Base-by-base conservation (phyloP, 2,113 vertebrate genomes). In the Xyrauchen texanus region DNA sequence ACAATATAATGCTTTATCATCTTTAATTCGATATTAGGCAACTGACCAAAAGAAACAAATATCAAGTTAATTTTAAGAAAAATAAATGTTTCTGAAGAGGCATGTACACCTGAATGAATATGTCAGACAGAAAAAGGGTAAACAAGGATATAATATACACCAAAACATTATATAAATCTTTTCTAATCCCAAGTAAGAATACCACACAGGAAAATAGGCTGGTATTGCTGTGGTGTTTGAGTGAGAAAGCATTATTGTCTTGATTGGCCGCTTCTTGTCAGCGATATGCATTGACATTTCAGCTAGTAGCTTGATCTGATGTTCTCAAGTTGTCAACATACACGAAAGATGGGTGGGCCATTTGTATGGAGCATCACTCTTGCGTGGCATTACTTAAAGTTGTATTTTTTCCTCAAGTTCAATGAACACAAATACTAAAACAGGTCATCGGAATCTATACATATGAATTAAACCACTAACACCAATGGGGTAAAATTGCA, bases 1-100 rank as follows among this genome's bases (percentile, higher is more conserved):
- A 82, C 16, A 88, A 87, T 82, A 70, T 12, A 34, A 72, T 75
- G 42, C 53, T 90, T 88, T 81, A 84, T 86, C 83, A 83, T 87
- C 83, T 64, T 86, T 87, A 83, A 57, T 87, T 87, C 63, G 81
- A 81, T 88, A 85, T 72, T 34, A 80, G 82, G 83, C 68, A 58
- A 81, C 77, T 52, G 60, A 68, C 76, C 34, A 85, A 83, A 75
- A 51, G 4, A 79, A 88, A 76, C 46, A 12, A n/a, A 46, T 7
- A 34, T 34, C 21, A 34, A 34, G 21, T 34, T 34, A 34, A 84
- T 88, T 55, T 52, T 62, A 64, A 81, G 53, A 77, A 77, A 81
- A 77, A 81, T 81, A 81, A 77, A 66, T 51, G 6, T 12, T 47
- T 81, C 72, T 76, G 60, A 77, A 12, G 47, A 13, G 34, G 16